Conservation (phyloP, 2,888 invertebrate species). For the Alentia gelatinosa region DNA sequence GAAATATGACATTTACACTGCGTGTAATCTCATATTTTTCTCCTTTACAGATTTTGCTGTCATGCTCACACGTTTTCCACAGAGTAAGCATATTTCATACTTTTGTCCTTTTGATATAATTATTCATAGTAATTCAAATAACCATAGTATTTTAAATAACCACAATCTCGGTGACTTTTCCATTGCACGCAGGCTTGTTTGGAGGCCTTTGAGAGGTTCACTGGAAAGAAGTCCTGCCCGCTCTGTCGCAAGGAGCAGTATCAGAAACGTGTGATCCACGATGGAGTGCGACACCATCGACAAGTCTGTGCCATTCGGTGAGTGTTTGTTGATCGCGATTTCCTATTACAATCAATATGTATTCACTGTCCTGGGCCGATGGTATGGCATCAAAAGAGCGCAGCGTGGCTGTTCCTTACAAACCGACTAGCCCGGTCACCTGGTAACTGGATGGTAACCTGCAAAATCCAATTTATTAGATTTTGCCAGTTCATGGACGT, state of each 20-base stretch:
- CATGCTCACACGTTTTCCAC: constrained; percentile 80
- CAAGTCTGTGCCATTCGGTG: constrained; percentile 77
- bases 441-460: too few relatives aligned
- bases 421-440: too few relatives aligned
- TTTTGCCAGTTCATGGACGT: too few relatives aligned
- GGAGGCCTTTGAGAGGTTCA: constrained; percentile 80
- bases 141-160: neutral
- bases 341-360: too few relatives aligned
- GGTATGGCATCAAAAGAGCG: too few relatives aligned
- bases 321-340: too few relatives aligned
- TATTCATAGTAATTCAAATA: neutral
- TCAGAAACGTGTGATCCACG: constrained; percentile 79
- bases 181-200: constrained; percentile 73
- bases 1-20: too few relatives aligned
- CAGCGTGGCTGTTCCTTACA: too few relatives aligned
- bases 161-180: too few relatives aligned
- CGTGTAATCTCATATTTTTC: too few relatives aligned
- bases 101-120: neutral
- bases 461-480: too few relatives aligned
- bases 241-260: constrained; percentile 80
- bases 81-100: constrained; percentile 69
- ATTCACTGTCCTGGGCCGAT: too few relatives aligned
- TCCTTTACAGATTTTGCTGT: constrained; percentile 73
- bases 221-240: constrained; percentile 79
- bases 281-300: constrained; percentile 75